Evolutionary conservation across 2,797 vertebrate genomes (phyloP).

Genomic region (Macroramphosus scolopax): DNA sequence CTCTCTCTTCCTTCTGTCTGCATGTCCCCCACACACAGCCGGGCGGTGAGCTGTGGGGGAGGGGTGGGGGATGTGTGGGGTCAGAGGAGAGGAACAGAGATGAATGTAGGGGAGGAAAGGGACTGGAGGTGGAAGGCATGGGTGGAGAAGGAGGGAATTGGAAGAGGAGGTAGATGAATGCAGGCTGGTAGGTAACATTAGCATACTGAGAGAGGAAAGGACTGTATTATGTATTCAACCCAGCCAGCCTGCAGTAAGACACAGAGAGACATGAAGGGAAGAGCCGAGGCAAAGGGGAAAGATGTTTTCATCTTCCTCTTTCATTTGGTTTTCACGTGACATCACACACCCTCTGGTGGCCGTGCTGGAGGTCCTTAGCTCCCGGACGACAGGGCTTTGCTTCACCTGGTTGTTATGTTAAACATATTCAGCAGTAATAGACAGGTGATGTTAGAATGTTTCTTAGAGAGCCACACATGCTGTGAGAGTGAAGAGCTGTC

Average conservation of each 20-base stretch:
- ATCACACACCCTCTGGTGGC: slow-evolving; percentile 7
- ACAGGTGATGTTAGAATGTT: too few relatives aligned
- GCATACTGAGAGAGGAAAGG: slow-evolving; percentile 31
- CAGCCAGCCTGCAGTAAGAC: slow-evolving; percentile 27
- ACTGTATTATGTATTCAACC: slow-evolving; percentile 50
- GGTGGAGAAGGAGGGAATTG: slow-evolving; percentile 20
- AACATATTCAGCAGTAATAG: too few relatives aligned
- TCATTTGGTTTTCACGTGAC: slow-evolving; percentile 1
- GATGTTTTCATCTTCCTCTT: slow-evolving; percentile 13
- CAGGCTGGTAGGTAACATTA: slow-evolving; percentile 11
- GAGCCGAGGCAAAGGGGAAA: too few relatives aligned
- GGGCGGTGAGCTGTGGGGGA: slow-evolving; percentile 21
- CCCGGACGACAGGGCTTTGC: too few relatives aligned
- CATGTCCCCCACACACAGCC: neutral
- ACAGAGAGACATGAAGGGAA: slow-evolving; percentile 7
- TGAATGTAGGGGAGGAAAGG: slow-evolving; percentile 27
- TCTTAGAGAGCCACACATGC: too few relatives aligned
- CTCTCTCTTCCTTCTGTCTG: slow-evolving; percentile 1
- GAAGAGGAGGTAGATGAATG: slow-evolving; percentile 10
- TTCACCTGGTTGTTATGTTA: too few relatives aligned
- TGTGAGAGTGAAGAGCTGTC: too few relatives aligned
- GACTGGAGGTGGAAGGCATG: slow-evolving; percentile 26
- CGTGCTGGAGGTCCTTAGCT: neutral
- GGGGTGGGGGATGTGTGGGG: slow-evolving; percentile 7
- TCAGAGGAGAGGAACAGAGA: slow-evolving; percentile 19